phyloP scores from a whole-genome alignment of 1,140 invertebrate species.

The Centruroides sculpturatus region DNA sequence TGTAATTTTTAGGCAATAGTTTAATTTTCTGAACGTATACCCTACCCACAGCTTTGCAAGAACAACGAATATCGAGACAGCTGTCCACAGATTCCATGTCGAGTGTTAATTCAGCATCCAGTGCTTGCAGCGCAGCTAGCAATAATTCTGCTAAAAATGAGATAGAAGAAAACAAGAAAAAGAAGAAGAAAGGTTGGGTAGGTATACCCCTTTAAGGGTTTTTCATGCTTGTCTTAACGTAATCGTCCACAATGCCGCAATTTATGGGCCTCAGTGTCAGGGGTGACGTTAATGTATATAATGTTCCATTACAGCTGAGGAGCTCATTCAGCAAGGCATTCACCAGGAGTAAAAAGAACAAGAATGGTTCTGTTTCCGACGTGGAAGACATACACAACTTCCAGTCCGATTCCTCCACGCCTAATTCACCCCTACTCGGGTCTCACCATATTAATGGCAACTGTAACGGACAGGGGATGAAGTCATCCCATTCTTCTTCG shows the following conservation, averaged over 20 bases:
- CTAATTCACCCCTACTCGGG: slow-evolving; percentile 22
- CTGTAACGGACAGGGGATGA: neutral
- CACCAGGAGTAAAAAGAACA: slow-evolving; percentile 51
- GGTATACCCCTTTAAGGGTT: slow-evolving; percentile 21
- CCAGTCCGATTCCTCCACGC: slow-evolving; percentile 7
- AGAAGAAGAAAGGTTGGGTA: slow-evolving; percentile 90
- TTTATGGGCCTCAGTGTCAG: too few relatives aligned
- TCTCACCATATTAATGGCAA: slow-evolving; percentile 13
- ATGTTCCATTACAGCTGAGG: slow-evolving; percentile 41
- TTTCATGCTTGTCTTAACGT: too few relatives aligned
- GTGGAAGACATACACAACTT: slow-evolving; percentile 33
- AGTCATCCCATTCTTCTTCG: neutral
- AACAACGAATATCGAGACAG: slow-evolving; percentile 52
- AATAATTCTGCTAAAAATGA: slow-evolving; percentile 17
- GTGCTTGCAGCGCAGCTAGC: slow-evolving; percentile 43
- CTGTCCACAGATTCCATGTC: slow-evolving; percentile 79
- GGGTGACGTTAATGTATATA: neutral
- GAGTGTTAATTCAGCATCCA: slow-evolving; percentile 60
- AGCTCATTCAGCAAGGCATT: slow-evolving; percentile 98
- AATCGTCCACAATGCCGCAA: too few relatives aligned
- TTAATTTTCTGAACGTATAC: too few relatives aligned
- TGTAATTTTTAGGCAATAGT: too few relatives aligned
- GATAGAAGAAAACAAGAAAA: slow-evolving; percentile 58
- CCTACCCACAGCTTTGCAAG: slow-evolving; percentile 3
- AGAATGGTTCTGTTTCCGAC: slow-evolving; percentile 46